Conservation (phyloP, 2,888 invertebrate genomes). For the Euspilapteryx auroguttella region DNA sequence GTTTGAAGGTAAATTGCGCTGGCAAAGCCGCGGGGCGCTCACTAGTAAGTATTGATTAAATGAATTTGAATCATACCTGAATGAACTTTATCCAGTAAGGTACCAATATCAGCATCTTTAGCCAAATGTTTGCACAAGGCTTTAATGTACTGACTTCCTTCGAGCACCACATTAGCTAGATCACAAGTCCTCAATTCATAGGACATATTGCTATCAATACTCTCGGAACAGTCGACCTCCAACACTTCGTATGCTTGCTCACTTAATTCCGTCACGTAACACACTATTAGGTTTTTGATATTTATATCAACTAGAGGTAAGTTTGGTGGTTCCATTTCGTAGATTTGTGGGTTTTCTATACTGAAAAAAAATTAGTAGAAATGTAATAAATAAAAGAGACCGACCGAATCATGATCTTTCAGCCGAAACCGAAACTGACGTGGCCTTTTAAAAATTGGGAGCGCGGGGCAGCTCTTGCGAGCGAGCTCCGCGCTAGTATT, state of each 20-base stretch:
- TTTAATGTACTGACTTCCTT: slow-evolving; percentile 38
- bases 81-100: slow-evolving; percentile 47
- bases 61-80: slow-evolving; percentile 37
- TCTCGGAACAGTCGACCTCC: slow-evolving; percentile 34
- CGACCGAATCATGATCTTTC: too few species aligned
- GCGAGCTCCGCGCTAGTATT: too few species aligned
- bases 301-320: slow-evolving; percentile 28
- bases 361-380: slow-evolving; percentile 2
- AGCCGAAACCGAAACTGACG: too few species aligned
- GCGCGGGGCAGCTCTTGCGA: too few species aligned
- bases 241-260: slow-evolving; percentile 41
- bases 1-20: too few species aligned
- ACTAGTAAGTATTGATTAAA: too few species aligned
- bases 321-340: slow-evolving; percentile 16
- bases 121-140: slow-evolving; percentile 35
- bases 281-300: slow-evolving; percentile 39
- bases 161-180: slow-evolving; percentile 27
- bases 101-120: slow-evolving; percentile 36
- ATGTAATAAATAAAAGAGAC: too few species aligned
- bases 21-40: too few species aligned
- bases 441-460: too few species aligned
- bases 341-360: slow-evolving; percentile 12
- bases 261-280: slow-evolving; percentile 33
- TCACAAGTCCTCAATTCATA: slow-evolving; percentile 35
- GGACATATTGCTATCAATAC: slow-evolving; percentile 23